Evolutionary conservation across 2,888 invertebrate species (phyloP), one percentile per base, ranked within the genome.

Genomic region (Morpho deidamia): DNA sequence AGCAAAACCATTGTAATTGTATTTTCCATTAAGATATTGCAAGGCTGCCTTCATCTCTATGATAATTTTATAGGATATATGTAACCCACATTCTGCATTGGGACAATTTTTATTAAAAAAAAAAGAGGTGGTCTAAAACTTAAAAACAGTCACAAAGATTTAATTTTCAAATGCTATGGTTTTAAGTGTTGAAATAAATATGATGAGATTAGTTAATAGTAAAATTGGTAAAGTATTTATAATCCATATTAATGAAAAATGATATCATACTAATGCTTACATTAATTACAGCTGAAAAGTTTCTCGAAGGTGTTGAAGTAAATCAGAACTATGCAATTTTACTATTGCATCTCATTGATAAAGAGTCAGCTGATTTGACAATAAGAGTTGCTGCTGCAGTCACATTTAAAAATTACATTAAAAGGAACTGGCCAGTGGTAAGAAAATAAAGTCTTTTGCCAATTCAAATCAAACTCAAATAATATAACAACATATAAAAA

Each of bases 381-480:
- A 95, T 98, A 54, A 90, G 98, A 61, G 92, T 97, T 39, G 96
- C 97, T 7, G 97, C 97, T 14, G 95, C 99, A 8, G 95, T 99
- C 57, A 95, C 96, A 0, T 97, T 99, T 74, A 99, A 99, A 78
- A 99, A 99, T 78, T 99, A 95, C 75, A 93, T 99, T 14, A 99
- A 98, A 81, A 91, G 98, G 51, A 98, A 99, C 82, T 99, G 99
- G 99, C 92, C 93, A 70, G 92, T 94, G 71, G 96, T 96, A 85
- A 90, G 93, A 38, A 44, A 23, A 8, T 35, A 7, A 14, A 11
- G 37, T 2, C 7, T 23, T 10, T 38, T 23, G 5, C 23, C 7
- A 23, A 14, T 42, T 42, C 14, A n/a, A 41, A 9, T 11, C 9
- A 7, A 7, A 14, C 8, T n/a, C 7, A 14, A 3, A 11, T 39